Percentiles rank a stretch among this genome's conserved stretches.
Evolutionary conservation across 2,113 vertebrate species (phyloP).

Genomic region (Labeo rohita): DNA sequence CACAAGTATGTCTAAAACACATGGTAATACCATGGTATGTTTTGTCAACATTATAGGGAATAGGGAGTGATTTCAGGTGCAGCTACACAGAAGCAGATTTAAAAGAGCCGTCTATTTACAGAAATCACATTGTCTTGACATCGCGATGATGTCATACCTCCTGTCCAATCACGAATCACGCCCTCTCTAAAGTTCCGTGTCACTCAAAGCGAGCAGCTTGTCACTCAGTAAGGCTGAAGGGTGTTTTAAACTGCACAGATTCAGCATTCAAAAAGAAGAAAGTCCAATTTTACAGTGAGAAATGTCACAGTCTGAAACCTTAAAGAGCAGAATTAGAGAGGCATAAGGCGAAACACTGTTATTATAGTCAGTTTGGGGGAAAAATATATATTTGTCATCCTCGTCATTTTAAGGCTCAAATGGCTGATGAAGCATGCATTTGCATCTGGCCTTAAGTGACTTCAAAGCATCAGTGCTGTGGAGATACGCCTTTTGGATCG

Average conservation of each 20-base stretch:
- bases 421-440: slow-evolving; percentile 47
- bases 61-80: background rate
- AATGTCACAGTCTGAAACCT: slow-evolving; percentile 37
- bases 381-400: background rate
- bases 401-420: slow-evolving; percentile 2
- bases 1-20: background rate
- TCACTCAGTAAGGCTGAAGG: slow-evolving; percentile 51
- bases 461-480: slow-evolving; percentile 42
- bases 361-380: background rate
- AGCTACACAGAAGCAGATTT: background rate
- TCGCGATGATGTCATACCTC: background rate
- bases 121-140: slow-evolving; percentile 12
- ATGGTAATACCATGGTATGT: background rate
- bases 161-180: background rate
- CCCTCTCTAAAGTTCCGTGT: background rate
- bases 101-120: slow-evolving; percentile 21
- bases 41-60: background rate
- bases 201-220: slow-evolving; percentile 21
- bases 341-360: slow-evolving; percentile 15
- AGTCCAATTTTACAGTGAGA: slow-evolving; percentile 13
- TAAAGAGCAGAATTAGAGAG: slow-evolving; percentile 26
- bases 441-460: slow-evolving; percentile 25
- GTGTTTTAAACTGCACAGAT: slow-evolving; percentile 42
- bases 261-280: background rate
- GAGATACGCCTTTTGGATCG: background rate